Evolutionary conservation across 2,113 vertebrate species (phyloP).

Genomic region (Charina bottae): DNA sequence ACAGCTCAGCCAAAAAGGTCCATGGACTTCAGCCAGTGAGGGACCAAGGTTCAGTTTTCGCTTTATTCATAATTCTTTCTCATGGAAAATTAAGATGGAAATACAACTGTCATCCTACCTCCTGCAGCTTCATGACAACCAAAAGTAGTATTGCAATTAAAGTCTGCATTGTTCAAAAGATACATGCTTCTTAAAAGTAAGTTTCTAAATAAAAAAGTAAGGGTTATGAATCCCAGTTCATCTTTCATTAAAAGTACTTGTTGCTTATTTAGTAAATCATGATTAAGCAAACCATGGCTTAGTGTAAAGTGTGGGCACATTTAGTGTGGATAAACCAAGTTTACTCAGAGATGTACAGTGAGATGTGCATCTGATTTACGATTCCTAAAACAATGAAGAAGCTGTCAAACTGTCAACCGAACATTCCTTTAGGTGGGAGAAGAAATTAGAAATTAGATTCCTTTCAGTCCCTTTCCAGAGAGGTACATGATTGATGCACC

Average conservation of each 20-base stretch:
- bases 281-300: background rate
- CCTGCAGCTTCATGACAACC: constrained; percentile 18
- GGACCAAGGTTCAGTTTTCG: constrained; percentile 39
- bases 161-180: background rate
- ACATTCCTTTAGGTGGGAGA: background rate
- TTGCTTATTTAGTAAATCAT: background rate
- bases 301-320: background rate
- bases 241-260: background rate
- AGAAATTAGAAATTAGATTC: background rate
- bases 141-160: constrained; percentile 23
- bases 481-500: too few relatives aligned
- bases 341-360: background rate
- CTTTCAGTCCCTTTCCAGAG: too few relatives aligned
- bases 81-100: constrained; percentile 34
- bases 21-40: constrained; percentile 23
- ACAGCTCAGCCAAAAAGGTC: background rate
- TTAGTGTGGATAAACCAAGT: background rate
- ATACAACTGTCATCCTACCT: background rate
- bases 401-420: background rate
- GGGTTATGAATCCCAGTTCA: background rate
- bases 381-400: background rate
- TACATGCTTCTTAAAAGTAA: background rate
- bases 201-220: background rate
- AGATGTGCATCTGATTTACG: background rate
- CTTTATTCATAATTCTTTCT: constrained; percentile 18